These are phyloP conservation scores for Protodeltote pygarga DNA, from an alignment of 2,888 invertebrate species.

Conservation along the genomic window DNA sequence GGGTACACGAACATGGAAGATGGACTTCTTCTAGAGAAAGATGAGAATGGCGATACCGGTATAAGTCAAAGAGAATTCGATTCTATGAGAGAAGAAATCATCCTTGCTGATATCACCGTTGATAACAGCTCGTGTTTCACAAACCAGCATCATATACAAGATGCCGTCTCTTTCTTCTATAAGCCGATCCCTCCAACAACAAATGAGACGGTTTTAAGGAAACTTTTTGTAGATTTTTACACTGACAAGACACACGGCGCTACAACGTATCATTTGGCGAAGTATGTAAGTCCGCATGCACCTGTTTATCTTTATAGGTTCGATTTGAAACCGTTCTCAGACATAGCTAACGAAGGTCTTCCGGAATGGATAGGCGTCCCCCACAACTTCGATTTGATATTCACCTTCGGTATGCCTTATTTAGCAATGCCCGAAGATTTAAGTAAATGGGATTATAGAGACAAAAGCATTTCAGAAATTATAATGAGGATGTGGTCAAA, in stretches of 20 bases:
- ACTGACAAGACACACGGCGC: constrained; percentile 92
- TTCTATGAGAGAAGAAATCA: constrained; percentile 88
- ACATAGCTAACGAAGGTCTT: constrained; percentile 88
- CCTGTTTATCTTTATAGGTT: constrained; percentile 91
- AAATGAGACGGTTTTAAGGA: constrained; percentile 88
- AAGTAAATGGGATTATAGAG: constrained; percentile 91
- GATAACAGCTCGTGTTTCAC: constrained; percentile 87
- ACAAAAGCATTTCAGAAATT: constrained; percentile 92
- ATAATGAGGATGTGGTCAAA: constrained; percentile 94
- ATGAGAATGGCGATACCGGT: constrained; percentile 87
- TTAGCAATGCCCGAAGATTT: constrained; percentile 87
- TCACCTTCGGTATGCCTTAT: constrained; percentile 93
- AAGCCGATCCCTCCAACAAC: constrained; percentile 89
- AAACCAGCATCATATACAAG: constrained; percentile 89
- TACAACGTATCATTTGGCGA: constrained; percentile 90
- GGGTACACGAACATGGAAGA: constrained; percentile 95
- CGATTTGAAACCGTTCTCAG: constrained; percentile 90
- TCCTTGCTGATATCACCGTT: constrained; percentile 87
- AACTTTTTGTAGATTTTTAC: constrained; percentile 90
- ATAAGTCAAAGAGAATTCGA: constrained; percentile 88
- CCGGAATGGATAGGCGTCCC: constrained; percentile 93
- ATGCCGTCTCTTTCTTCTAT: constrained; percentile 92
- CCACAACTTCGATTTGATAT: constrained; percentile 93
- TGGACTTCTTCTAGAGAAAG: constrained; percentile 88
- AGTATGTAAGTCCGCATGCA: constrained; percentile 87